Conservation (phyloP, 2,113 vertebrate genomes). For the Morphnarchus princeps region DNA sequence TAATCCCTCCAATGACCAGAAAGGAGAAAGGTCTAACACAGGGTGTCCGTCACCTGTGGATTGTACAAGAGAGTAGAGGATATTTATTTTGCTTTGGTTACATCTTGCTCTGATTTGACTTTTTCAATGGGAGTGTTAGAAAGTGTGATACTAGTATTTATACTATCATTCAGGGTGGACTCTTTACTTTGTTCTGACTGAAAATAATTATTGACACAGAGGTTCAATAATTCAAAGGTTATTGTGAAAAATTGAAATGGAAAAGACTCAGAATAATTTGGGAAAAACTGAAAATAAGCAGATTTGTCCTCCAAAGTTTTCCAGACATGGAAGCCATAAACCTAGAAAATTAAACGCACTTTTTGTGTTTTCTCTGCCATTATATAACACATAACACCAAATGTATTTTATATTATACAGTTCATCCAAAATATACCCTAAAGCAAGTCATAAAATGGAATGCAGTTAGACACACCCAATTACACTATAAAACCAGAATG, state of each 20-base stretch:
- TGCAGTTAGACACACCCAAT: slow-evolving; percentile 63
- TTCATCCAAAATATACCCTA: slow-evolving; percentile 60
- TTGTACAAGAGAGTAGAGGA: background rate
- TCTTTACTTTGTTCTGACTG: background rate
- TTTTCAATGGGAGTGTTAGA: background rate
- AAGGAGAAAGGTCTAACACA: background rate
- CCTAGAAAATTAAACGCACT: background rate
- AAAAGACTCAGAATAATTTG: background rate
- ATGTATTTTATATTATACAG: slow-evolving; percentile 52
- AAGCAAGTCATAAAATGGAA: slow-evolving; percentile 63
- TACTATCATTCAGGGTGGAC: background rate
- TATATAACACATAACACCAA: slow-evolving; percentile 41
- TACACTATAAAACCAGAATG: slow-evolving; percentile 65
- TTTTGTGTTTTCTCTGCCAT: slow-evolving; percentile 43
- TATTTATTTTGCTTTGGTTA: background rate
- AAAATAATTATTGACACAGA: background rate
- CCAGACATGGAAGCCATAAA: slow-evolving; percentile 29
- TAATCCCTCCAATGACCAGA: background rate
- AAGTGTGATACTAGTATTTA: background rate
- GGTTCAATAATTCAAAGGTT: background rate
- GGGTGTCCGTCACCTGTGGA: background rate
- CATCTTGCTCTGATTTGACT: background rate
- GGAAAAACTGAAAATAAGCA: slow-evolving; percentile 10
- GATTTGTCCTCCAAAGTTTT: slow-evolving; percentile 16
- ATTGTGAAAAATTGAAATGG: background rate